Evolutionary conservation across 2,797 vertebrate species (phyloP).

Genomic region (Darevskia mixta): DNA sequence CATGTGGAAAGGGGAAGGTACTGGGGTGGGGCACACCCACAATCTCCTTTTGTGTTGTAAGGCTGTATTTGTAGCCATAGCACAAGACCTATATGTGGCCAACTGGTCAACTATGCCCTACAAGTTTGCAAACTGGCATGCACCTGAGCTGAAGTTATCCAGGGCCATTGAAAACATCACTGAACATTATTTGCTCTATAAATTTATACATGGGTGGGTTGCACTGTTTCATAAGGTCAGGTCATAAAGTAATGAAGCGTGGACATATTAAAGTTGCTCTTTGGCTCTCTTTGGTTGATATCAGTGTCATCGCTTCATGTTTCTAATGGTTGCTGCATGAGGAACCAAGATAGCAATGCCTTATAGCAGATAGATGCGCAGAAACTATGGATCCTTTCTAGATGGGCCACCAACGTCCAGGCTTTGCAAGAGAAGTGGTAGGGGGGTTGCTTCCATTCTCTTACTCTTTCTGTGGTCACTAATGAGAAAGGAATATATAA

Average conservation of each 20-base stretch:
- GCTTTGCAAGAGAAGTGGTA: neutral
- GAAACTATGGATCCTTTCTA: neutral
- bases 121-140: neutral
- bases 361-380: constrained; percentile 39
- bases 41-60: neutral
- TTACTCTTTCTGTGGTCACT: neutral
- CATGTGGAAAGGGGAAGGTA: neutral
- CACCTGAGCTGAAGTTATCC: neutral
- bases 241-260: neutral
- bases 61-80: neutral
- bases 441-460: neutral
- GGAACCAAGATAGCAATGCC: constrained; percentile 1
- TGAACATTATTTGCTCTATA: neutral
- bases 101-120: neutral
- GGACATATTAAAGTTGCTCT: constrained; percentile 35
- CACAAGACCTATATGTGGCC: neutral
- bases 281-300: constrained; percentile 21
- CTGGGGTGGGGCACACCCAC: neutral
- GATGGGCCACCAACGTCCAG: neutral
- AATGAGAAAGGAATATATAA: neutral
- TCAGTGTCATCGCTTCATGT: constrained; percentile 48
- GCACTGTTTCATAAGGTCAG: neutral
- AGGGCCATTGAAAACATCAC: neutral
- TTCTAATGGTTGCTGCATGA: constrained; percentile 34
- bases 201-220: neutral